These are phyloP conservation scores for Oxygymnocypris stewartii DNA, from an alignment of 2,113 vertebrate genomes.

Conservation along the genomic window DNA sequence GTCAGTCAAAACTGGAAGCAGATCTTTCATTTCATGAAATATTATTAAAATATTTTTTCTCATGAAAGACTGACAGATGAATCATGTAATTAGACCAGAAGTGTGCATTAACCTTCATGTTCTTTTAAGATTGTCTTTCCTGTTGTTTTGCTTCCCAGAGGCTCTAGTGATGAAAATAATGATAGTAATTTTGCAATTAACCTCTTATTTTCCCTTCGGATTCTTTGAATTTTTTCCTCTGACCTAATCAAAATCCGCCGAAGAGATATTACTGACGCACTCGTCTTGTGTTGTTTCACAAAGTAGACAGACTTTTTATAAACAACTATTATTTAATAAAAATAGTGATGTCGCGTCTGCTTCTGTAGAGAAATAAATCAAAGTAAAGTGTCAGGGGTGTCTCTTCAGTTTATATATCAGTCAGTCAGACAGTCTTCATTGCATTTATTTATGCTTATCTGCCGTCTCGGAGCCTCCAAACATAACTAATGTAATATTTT, in stretches of 20 bases:
- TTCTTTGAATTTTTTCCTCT: constrained; percentile 4
- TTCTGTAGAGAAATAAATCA: background rate
- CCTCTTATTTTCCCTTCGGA: constrained; percentile 20
- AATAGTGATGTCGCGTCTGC: background rate
- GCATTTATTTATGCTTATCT: constrained; percentile 4
- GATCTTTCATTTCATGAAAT: background rate
- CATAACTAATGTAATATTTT: constrained; percentile 4
- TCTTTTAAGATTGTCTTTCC: background rate
- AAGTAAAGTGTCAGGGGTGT: background rate
- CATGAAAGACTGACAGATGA: background rate
- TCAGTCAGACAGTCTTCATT: background rate
- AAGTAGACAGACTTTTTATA: background rate
- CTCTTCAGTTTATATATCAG: background rate
- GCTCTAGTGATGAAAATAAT: background rate
- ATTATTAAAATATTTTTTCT: background rate
- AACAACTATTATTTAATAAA: background rate
- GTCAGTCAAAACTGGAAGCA: background rate
- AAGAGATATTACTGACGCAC: background rate
- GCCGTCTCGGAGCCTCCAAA: background rate
- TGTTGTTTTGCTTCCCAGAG: background rate
- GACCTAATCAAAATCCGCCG: background rate
- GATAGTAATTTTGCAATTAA: constrained; percentile 29
- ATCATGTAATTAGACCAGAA: background rate
- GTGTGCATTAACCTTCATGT: background rate
- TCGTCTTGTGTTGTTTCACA: constrained; percentile 5